phyloP scores from a whole-genome alignment of 2,797 vertebrate genomes.

The Sebastolobus alascanus region DNA sequence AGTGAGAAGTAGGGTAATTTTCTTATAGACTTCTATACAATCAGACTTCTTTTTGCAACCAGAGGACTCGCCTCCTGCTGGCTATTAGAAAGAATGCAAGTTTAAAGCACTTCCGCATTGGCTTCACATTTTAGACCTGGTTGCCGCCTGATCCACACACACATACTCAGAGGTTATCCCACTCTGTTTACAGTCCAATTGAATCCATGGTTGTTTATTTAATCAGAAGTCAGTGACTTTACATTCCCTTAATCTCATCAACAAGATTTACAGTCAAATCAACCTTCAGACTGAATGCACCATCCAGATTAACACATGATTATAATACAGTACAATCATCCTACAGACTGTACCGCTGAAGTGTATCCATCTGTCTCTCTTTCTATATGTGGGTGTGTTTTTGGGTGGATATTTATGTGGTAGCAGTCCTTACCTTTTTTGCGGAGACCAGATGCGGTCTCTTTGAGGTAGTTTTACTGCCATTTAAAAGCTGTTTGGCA shows the following conservation, averaged over 20 bases:
- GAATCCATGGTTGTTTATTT: slow-evolving; percentile 27
- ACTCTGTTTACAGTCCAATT: slow-evolving; percentile 13
- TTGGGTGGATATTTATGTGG: slow-evolving; percentile 40
- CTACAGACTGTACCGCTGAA: background rate
- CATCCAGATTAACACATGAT: slow-evolving; percentile 2
- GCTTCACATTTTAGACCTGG: too few species aligned
- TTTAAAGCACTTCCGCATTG: too few species aligned
- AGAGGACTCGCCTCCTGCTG: too few species aligned
- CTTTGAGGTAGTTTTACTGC: slow-evolving; percentile 67
- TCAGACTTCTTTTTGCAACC: too few species aligned
- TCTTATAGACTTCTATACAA: too few species aligned
- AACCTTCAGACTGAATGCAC: slow-evolving; percentile 19
- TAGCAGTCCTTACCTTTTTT: slow-evolving; percentile 47
- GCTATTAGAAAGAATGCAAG: fast-evolving
- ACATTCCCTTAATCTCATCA: slow-evolving; percentile 32
- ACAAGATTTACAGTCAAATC: slow-evolving; percentile 39
- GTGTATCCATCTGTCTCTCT: slow-evolving; percentile 19
- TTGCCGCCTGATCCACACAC: background rate
- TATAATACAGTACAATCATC: background rate
- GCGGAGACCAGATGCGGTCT: slow-evolving; percentile 64
- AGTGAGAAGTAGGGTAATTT: too few species aligned
- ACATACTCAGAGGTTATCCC: background rate
- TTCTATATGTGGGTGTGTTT: slow-evolving; percentile 28
- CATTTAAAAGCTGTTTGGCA: slow-evolving; percentile 68
- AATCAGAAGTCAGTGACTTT: slow-evolving; percentile 42